Evolutionary conservation across 2,113 vertebrate species (phyloP).

Genomic region (Centrocercus urophasianus): DNA sequence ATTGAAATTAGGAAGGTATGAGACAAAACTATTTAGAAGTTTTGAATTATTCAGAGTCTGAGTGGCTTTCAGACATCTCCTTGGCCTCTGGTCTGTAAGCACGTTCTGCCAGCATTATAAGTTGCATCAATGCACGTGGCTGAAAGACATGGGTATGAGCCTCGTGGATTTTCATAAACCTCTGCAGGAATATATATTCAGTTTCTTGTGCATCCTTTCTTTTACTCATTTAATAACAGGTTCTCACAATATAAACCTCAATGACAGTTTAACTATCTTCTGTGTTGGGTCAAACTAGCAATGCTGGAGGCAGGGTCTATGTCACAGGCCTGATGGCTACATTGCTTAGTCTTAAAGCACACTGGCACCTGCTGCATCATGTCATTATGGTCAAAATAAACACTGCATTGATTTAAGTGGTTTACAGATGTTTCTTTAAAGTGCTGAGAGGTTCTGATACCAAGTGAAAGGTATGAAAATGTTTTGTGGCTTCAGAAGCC

Average conservation of each 20-base stretch:
- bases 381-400: neutral
- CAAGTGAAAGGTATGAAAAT: neutral
- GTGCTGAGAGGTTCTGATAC: neutral
- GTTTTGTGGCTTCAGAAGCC: neutral
- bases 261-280: neutral
- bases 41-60: neutral
- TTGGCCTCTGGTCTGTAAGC: neutral
- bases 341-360: neutral
- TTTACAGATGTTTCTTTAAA: neutral
- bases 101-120: neutral
- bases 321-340: neutral
- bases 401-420: neutral
- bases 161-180: neutral
- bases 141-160: neutral
- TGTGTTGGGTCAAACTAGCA: neutral
- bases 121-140: neutral
- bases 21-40: neutral
- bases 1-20: neutral
- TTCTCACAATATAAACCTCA: neutral
- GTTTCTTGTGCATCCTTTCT: neutral
- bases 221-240: neutral
- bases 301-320: neutral
- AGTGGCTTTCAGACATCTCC: neutral
- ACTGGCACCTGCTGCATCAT: fast-evolving
- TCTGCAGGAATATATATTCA: neutral